Evolutionary conservation across 2,113 vertebrate genomes (phyloP).

Genomic region (Cyanoliseus patagonus): DNA sequence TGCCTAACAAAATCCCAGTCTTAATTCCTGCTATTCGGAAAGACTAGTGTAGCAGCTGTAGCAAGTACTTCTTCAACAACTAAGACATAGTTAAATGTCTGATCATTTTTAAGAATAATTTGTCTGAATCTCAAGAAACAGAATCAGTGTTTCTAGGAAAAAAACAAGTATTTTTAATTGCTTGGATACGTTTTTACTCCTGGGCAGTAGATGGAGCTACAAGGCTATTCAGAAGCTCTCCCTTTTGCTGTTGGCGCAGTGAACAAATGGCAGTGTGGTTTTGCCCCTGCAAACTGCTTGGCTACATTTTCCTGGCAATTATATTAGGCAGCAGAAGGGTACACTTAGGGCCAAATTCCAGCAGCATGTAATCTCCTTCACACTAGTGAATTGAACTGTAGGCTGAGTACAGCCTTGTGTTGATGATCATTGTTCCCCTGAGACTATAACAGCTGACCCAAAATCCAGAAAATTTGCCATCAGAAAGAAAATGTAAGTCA

Average conservation of each 20-base stretch:
- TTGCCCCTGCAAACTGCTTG: neutral
- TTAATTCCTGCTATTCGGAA: neutral
- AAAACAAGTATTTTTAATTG: neutral
- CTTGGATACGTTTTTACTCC: neutral
- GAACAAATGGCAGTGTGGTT: neutral
- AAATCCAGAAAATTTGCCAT: neutral
- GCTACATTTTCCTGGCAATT: neutral
- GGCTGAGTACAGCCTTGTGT: neutral
- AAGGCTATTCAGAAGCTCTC: neutral
- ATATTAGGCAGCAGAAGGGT: neutral
- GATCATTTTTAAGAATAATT: neutral
- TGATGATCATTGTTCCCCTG: neutral
- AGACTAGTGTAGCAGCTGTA: neutral
- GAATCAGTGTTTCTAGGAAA: neutral
- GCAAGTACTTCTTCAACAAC: neutral
- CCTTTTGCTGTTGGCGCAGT: neutral
- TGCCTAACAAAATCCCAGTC: neutral
- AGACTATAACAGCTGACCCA: neutral
- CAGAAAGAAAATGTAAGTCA: neutral
- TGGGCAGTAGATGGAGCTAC: slow-evolving; percentile 23
- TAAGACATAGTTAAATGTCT: neutral
- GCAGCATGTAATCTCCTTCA: neutral
- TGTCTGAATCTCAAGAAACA: neutral
- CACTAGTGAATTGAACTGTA: neutral
- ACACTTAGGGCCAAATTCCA: neutral